Evolutionary conservation across 2,888 invertebrate species (phyloP), one percentile per base, ranked within the genome.

Genomic region (Melieria crassipennis): DNA sequence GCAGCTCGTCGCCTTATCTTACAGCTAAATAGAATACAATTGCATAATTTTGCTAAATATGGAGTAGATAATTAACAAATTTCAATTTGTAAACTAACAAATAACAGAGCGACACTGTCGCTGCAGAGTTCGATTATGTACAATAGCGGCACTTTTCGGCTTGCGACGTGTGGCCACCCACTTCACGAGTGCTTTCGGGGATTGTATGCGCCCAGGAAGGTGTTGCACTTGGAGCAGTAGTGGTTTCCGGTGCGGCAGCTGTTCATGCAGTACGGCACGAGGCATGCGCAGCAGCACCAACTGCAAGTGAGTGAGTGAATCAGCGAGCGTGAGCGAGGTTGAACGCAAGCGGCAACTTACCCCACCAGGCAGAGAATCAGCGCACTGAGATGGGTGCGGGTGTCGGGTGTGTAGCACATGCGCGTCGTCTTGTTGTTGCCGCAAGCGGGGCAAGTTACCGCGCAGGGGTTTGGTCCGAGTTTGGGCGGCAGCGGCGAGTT

Each of bases 201-300:
- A 78, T 79, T 77, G 75, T 82, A 85, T 69, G 82, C 78, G 30
- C 85, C 85, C 42, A 85, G 74, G 65, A 86, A 85, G 30, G 83
- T 81, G 79, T 84, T 86, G 75, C 85, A 85, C 70, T 84, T 83
- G 67, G 82, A 77, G 73, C 85, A 85, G 63, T 85, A 85, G 71
- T 85, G 85, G 67, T 84, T 86, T 10, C 86, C 85, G 11, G 86
- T 85, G 75, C 84, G 85, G 71, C 85, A 85, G 74, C 86, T 86
- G 56, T 81, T 82, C 85, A 86, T 86, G 76, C 85, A 86, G 64
- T 85, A 85, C 16, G 85, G 85, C 16, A 86, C 84, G 69, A 79
- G 80, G 47, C 85, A 85, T n/a, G 85, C 85, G 73, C 84, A 86
- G 69, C 84, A 84, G 77, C 86, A 86, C 83, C 85, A 85, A 43